Percentiles rank a stretch among this genome's conserved stretches.
phyloP scores from a whole-genome alignment of 2,113 vertebrate genomes.

The Silurus glanis region DNA sequence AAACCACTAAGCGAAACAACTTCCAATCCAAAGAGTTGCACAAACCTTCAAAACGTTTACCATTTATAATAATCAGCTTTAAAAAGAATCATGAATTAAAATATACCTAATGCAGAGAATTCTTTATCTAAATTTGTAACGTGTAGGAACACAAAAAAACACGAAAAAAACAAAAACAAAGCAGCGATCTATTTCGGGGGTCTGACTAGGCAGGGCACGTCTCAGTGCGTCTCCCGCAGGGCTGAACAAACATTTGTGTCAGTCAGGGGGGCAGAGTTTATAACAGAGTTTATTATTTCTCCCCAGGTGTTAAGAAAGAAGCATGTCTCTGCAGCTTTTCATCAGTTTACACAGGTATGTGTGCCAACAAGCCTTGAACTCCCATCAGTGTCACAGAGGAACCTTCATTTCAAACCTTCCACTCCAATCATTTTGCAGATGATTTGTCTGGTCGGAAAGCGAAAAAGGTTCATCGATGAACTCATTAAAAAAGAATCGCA shows the following conservation, averaged over 20 bases:
- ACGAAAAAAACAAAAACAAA: too few species aligned
- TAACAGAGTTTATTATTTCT: constrained; percentile 23
- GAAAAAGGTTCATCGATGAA: neutral
- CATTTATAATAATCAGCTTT: neutral
- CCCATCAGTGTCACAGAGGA: neutral
- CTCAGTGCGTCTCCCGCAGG: constrained; percentile 19
- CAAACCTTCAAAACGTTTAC: neutral
- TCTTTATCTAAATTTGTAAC: neutral
- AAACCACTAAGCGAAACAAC: constrained; percentile 5
- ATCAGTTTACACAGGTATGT: constrained; percentile 40
- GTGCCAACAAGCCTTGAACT: neutral
- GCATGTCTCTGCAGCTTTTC: constrained; percentile 44
- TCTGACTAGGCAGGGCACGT: neutral
- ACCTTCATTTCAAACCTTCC: neutral
- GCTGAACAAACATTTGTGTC: neutral
- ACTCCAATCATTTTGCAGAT: neutral
- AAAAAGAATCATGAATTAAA: neutral
- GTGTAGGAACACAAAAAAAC: neutral
- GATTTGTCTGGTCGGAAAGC: neutral
- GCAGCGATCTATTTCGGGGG: too few species aligned
- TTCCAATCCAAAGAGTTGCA: neutral
- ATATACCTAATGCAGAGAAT: neutral
- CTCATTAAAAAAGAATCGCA: constrained; percentile 6
- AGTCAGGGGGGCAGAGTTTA: constrained; percentile 22
- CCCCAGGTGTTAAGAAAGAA: constrained; percentile 13